These are phyloP conservation scores for Macrocentrus cingulum DNA, from an alignment of 1,140 invertebrate genomes.

Conservation along the genomic window DNA sequence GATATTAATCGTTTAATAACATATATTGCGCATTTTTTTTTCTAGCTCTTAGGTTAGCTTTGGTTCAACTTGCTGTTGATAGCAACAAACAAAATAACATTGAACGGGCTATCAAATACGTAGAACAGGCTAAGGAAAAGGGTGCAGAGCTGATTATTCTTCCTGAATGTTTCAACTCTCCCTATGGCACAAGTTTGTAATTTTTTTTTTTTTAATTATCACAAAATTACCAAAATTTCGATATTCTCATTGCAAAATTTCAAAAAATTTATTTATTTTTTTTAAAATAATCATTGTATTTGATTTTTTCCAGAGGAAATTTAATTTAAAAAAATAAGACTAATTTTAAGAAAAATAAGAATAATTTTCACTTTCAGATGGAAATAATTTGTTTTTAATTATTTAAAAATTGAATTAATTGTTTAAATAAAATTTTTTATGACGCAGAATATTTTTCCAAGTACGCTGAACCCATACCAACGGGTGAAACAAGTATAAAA, in stretches of 20 bases:
- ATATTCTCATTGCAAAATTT: too few species aligned
- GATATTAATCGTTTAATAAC: too few species aligned
- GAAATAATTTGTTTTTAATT: too few species aligned
- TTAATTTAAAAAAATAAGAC: too few species aligned
- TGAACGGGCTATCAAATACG: conserved; percentile 68
- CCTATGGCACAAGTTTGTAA: conserved; percentile 81
- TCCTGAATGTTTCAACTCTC: conserved; percentile 94
- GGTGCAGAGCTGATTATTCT: conserved; percentile 79
- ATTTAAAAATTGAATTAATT: too few species aligned
- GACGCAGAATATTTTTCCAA: conserved; percentile 73
- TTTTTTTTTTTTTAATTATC: conserved; percentile 23
- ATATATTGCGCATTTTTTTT: conserved; percentile 5
- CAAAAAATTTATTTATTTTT: neutral
- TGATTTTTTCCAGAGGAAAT: too few species aligned
- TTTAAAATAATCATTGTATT: too few species aligned
- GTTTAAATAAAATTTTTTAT: too few species aligned
- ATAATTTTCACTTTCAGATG: too few species aligned
- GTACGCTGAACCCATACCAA: conserved; percentile 84
- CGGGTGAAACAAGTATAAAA: conserved; percentile 70
- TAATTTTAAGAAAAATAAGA: too few species aligned
- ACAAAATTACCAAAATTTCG: neutral
- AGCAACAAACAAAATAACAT: conserved; percentile 78
- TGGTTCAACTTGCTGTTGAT: conserved; percentile 79
- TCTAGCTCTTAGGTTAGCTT: conserved; percentile 64
- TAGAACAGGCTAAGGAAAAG: conserved; percentile 72